Evolutionary conservation across 1,140 invertebrate species (phyloP), one percentile per base, ranked within the genome.

Genomic region (Dermatophagoides farinae): DNA sequence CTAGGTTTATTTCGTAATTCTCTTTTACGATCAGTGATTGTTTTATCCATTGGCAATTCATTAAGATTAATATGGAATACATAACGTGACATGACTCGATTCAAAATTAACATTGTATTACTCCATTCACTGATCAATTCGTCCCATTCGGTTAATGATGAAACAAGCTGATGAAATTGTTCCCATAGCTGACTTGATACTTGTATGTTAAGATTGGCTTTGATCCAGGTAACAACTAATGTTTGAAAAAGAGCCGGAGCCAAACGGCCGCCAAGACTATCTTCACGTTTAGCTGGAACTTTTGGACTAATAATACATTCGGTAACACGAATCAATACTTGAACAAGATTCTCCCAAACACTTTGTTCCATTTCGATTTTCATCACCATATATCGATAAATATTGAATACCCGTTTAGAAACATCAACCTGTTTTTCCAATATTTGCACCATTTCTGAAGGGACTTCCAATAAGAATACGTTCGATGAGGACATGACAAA

Each of bases 301-400:
- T 75, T 77, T 70, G 85, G 82, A 61, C 82, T 84, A 22, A 96
- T 71, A 47, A 95, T 86, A 51, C 88, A 77, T 6, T 88, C 89
- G 6, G 91, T 96, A 49, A 97, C 87, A 75, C 89, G 86, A 50
- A 97, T 74, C 62, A 97, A 75, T 39, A 95, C 87, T 57, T 87
- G 71, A 20, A 89, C 69, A 57, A 89, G 74, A 72, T 90, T 86
- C 71, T 91, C 86, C 90, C 91, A 97, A 20, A 90, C 92, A 66
- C 79, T 79, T 64, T 82, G 82, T 68, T 95, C 88, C 81, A 96
- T 85, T 63, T 83, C 78, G 0, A 88, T 84, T 71, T 96, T 90
- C 88, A 95, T 95, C 25, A 96, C 90, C 79, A 96, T 89, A 67
- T 88, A 92, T 62, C 91, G 77, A 76, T 96, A 97, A 65, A 96